Conservation (phyloP, 2,797 vertebrate genomes). For the Rhynchotus rufescens region DNA sequence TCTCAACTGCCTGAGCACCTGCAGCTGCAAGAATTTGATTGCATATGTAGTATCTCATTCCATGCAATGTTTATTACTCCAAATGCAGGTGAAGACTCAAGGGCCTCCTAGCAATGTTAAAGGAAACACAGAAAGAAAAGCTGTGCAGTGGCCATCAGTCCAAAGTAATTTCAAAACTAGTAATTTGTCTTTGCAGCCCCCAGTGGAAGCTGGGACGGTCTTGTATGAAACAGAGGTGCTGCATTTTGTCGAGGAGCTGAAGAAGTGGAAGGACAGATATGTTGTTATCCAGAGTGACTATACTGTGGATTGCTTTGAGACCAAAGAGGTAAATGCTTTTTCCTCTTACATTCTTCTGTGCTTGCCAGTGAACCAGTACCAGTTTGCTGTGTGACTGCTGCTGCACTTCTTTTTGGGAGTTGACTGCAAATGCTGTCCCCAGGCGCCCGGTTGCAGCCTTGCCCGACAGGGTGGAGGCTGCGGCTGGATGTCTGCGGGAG, state of each 20-base stretch:
- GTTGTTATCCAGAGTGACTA: slow-evolving; percentile 88
- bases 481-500: neutral
- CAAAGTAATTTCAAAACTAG: neutral
- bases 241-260: slow-evolving; percentile 85
- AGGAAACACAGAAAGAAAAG: neutral
- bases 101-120: neutral
- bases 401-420: neutral
- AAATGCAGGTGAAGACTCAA: neutral
- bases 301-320: slow-evolving; percentile 89
- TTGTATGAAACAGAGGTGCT: slow-evolving; percentile 85
- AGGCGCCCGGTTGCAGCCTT: accelerated
- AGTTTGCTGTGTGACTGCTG: neutral
- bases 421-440: neutral
- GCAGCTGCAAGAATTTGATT: neutral
- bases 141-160: neutral
- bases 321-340: slow-evolving; percentile 83
- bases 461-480: neutral
- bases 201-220: slow-evolving; percentile 67
- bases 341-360: accelerated
- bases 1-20: neutral
- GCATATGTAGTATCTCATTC: neutral
- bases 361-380: neutral
- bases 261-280: slow-evolving; percentile 91
- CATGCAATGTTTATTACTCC: neutral
- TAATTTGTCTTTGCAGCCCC: slow-evolving; percentile 74